Evolutionary conservation across 2,797 vertebrate species (phyloP), one percentile per base, ranked within the genome.

Genomic region (Acrossocheilus wenchowensis): DNA sequence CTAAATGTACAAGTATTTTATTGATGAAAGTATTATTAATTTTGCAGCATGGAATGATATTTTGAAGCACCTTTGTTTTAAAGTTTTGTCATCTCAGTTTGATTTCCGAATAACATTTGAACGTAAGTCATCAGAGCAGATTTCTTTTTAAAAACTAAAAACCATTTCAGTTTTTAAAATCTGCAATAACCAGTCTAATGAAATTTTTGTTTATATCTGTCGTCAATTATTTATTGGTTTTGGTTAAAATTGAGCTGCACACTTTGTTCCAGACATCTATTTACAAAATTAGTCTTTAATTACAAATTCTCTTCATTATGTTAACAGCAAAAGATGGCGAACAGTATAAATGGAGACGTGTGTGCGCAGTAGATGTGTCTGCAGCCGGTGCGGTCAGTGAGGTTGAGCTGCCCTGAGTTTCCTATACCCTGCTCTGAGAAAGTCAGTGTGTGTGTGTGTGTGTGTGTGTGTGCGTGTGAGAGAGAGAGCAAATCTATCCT

Each of bases 401-500:
- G 84, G 86, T 86, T 85, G 75, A 86, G 86, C 84, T 86, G 78
- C 82, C 83, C 74, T 83, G 80, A 90, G 84, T 87, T 89, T 91
- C 86, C 84, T 89, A 10, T 45, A 86, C 83, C 50, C 87, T 90
- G 79, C 84, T 88, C 57, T 87, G 84, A 74, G 60, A 84, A 39
- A 87, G 75, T 87, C 75, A 17, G 57, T 66, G 62, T 30, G 62
- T 64, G 26, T 64, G 62, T 64, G 60, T 62, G n/a, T 62, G 60
- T 64, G 52, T 54, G 52, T 54, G 52, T 83, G 62, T 43, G 72
- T 80, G 66, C 82, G 83, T 77, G 77, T 30, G 64, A 84, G 48
- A 69, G 54, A 14, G 36, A 23, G 66, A 41, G 48, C 45, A 52
- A 60, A 75, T 88, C 4, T 73, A 23, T 69, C 45, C n/a, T 19